Conservation (phyloP, 2,113 vertebrate genomes). For the Aphyosemion australe region DNA sequence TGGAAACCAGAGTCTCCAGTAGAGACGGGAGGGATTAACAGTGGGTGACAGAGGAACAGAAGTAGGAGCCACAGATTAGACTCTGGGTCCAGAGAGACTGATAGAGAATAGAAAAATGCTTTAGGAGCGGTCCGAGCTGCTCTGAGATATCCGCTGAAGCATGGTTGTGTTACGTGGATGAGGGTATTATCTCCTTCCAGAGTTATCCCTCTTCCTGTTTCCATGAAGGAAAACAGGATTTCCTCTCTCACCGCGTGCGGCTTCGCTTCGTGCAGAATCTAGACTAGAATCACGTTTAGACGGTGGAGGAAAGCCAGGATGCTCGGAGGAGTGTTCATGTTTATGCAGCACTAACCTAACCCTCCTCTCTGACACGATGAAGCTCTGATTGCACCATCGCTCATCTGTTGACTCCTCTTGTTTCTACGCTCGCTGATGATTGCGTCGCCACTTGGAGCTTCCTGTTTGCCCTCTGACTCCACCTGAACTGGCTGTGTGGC, state of each 20-base stretch:
- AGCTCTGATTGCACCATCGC: slow-evolving; percentile 27
- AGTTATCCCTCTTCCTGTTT: slow-evolving; percentile 42
- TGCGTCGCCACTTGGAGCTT: too few relatives aligned
- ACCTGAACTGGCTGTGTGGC: too few relatives aligned
- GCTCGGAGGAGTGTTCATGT: slow-evolving; percentile 10
- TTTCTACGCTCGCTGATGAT: too few relatives aligned
- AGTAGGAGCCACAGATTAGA: slow-evolving; percentile 47
- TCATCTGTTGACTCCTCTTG: too few relatives aligned
- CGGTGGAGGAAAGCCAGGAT: slow-evolving; percentile 9
- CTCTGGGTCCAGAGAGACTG: slow-evolving; percentile 22
- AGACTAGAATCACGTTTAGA: slow-evolving; percentile 25
- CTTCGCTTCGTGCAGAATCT: slow-evolving; percentile 35
- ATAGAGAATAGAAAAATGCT: slow-evolving; percentile 15
- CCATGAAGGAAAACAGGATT: slow-evolving; percentile 69
- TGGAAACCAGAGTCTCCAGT: not conserved
- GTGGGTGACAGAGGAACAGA: slow-evolving; percentile 26
- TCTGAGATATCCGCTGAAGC: slow-evolving; percentile 22
- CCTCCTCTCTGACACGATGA: slow-evolving; percentile 32
- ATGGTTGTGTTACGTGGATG: slow-evolving; percentile 39
- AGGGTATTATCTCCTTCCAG: slow-evolving; percentile 50
- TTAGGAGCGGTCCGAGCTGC: slow-evolving; percentile 34
- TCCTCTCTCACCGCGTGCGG: slow-evolving; percentile 31
- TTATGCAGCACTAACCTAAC: too few relatives aligned
- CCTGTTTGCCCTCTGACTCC: too few relatives aligned
- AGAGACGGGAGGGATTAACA: too few relatives aligned